Evolutionary conservation across 23 tunicate genomes (phyloP).

Genomic region (Clavelina lepadiformis): DNA sequence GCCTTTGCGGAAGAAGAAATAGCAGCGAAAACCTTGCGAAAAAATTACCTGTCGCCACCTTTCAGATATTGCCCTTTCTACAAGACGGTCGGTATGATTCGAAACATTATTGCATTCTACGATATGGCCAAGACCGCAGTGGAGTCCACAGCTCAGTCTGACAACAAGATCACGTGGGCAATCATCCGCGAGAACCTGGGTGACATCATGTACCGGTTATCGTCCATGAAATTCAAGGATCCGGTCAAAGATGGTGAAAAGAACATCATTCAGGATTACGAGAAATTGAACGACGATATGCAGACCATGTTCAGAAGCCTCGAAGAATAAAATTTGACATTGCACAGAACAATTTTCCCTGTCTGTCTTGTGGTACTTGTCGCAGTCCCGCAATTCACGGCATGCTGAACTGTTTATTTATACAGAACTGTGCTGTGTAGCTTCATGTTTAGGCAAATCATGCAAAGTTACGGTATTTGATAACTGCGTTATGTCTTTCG

Average conservation of each 20-base stretch:
- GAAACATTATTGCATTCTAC: slow-evolving; percentile 89
- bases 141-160: slow-evolving; percentile 85
- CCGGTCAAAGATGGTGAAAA: slow-evolving; percentile 95
- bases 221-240: slow-evolving; percentile 97
- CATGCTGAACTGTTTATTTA: too few relatives aligned
- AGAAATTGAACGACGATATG: slow-evolving; percentile 92
- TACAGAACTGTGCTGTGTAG: too few relatives aligned
- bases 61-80: slow-evolving; percentile 95
- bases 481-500: too few relatives aligned
- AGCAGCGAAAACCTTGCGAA: not conserved
- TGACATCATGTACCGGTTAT: slow-evolving; percentile 77
- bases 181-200: slow-evolving; percentile 83
- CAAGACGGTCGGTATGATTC: slow-evolving; percentile 96
- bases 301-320: slow-evolving; percentile 76
- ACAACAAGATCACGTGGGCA: slow-evolving; percentile 96
- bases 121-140: slow-evolving; percentile 81
- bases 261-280: slow-evolving; percentile 73
- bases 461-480: too few relatives aligned
- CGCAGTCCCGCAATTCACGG: too few relatives aligned
- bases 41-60: not conserved
- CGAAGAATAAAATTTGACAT: slow-evolving; percentile 73
- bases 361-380: too few relatives aligned
- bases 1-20: slow-evolving; percentile 1
- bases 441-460: too few relatives aligned
- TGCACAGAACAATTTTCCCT: too few relatives aligned